A percentile compares a stretch with the other conserved stretches of the same genome.
These are phyloP conservation scores for Ploceus nigricollis DNA, from an alignment of 2,113 vertebrate genomes.

Conservation along the genomic window DNA sequence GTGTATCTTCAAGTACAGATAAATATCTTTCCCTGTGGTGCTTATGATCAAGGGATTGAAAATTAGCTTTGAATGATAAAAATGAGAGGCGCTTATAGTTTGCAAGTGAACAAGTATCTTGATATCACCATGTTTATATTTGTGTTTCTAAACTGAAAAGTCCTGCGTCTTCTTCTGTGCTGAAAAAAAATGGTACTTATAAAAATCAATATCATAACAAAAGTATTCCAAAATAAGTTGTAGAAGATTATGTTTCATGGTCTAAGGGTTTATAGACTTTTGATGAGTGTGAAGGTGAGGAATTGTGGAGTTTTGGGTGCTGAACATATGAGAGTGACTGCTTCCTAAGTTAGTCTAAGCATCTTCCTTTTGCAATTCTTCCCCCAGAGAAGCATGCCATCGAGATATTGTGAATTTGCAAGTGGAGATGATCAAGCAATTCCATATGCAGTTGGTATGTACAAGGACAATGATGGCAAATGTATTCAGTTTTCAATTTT, in stretches of 20 bases:
- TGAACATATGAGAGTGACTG: neutral
- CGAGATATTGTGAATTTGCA: constrained; percentile 95
- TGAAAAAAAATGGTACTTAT: neutral
- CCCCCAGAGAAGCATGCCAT: constrained; percentile 86
- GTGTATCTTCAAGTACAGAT: neutral
- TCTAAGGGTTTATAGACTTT: neutral
- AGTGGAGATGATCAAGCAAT: constrained; percentile 97
- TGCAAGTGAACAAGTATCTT: neutral
- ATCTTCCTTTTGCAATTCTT: neutral
- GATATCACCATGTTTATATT: neutral
- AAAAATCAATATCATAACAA: neutral
- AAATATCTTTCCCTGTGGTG: neutral
- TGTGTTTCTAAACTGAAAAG: neutral
- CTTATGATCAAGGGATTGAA: neutral
- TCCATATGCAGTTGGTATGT: constrained; percentile 94
- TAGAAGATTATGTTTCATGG: neutral
- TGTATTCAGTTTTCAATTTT: neutral
- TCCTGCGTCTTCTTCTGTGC: neutral
- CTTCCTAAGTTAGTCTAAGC: neutral
- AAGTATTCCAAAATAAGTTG: neutral
- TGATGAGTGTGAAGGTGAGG: neutral
- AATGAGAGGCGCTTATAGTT: neutral
- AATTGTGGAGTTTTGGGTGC: neutral
- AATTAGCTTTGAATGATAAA: neutral
- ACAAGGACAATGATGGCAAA: neutral